Evolutionary conservation across 2,797 vertebrate genomes (phyloP).

Genomic region (Coregonus ussuriensis): DNA sequence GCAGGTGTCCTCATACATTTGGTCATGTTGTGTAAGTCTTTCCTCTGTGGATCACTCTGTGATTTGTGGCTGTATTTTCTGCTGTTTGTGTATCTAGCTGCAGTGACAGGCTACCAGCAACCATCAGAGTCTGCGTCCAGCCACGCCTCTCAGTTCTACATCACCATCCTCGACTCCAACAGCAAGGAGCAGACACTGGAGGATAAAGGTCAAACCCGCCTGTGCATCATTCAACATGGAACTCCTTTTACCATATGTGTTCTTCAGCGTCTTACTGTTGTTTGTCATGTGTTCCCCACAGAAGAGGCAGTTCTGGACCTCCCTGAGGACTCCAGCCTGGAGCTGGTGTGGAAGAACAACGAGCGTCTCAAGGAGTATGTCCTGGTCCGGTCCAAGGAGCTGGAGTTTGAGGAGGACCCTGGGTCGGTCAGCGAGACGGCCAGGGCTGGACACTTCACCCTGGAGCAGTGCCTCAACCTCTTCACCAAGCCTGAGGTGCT

Average conservation of each 20-base stretch:
- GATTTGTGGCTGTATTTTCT: neutral
- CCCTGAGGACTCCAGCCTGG: slow-evolving; percentile 85
- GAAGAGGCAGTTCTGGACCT: slow-evolving; percentile 85
- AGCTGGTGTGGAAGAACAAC: slow-evolving; percentile 97
- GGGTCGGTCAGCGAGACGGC: slow-evolving; percentile 92
- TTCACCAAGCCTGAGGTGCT: slow-evolving; percentile 97
- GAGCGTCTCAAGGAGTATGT: slow-evolving; percentile 95
- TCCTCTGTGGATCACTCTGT: neutral
- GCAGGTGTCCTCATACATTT: too few relatives aligned
- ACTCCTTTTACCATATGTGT: neutral
- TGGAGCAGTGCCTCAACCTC: slow-evolving; percentile 98
- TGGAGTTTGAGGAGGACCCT: slow-evolving; percentile 92
- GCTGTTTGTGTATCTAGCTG: slow-evolving; percentile 73
- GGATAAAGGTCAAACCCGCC: slow-evolving; percentile 79
- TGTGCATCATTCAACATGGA: neutral
- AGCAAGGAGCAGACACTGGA: slow-evolving; percentile 91
- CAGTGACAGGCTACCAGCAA: slow-evolving; percentile 93
- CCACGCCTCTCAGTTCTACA: slow-evolving; percentile 88
- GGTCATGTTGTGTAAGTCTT: too few relatives aligned
- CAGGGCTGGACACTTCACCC: slow-evolving; percentile 94
- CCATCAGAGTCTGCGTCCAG: slow-evolving; percentile 78
- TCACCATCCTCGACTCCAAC: slow-evolving; percentile 83
- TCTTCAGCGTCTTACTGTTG: neutral
- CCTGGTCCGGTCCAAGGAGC: slow-evolving; percentile 93
- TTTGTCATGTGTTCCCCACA: slow-evolving; percentile 60